Evolutionary conservation across 2,888 invertebrate genomes (phyloP).

Genomic region (Lasioglossum pauxillum): DNA sequence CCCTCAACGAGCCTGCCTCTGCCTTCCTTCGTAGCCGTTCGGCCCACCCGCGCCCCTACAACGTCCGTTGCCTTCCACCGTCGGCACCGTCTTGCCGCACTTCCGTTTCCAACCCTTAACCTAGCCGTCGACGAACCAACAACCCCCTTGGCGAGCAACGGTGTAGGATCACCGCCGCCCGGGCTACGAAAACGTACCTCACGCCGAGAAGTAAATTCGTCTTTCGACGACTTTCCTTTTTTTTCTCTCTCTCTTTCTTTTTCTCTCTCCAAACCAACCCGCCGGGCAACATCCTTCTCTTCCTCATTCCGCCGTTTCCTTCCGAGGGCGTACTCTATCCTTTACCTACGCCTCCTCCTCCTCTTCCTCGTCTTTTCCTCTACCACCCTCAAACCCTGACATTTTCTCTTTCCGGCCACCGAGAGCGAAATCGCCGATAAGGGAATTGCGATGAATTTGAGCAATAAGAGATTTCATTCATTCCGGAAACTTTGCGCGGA

Average conservation of each 20-base stretch:
- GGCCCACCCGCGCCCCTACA: conserved; percentile 73
- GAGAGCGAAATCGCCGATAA: conserved; percentile 53
- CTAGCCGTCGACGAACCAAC: conserved; percentile 75
- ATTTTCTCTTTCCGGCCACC: conserved; percentile 16
- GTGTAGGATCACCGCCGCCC: conserved; percentile 62
- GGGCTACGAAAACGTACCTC: conserved; percentile 66
- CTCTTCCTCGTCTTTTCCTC: neutral
- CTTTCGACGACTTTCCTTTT: conserved; percentile 26
- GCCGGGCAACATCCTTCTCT: no score
- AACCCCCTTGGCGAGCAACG: conserved; percentile 69
- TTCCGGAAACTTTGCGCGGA: conserved; percentile 18
- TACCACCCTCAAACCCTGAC: neutral
- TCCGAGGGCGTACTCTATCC: neutral
- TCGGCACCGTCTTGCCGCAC: conserved; percentile 78
- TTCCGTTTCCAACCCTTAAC: conserved; percentile 80
- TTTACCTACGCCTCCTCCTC: neutral
- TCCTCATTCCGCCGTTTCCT: neutral
- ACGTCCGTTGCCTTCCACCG: conserved; percentile 72
- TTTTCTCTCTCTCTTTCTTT: neutral
- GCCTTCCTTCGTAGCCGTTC: conserved; percentile 72
- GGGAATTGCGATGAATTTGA: conserved; percentile 59
- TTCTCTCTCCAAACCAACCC: neutral
- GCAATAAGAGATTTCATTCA: conserved; percentile 45
- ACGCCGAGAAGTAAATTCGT: conserved; percentile 57
- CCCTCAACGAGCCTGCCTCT: conserved; percentile 73